Evolutionary conservation across 2,888 invertebrate species (phyloP).

Genomic region (Ditula angustiorana): DNA sequence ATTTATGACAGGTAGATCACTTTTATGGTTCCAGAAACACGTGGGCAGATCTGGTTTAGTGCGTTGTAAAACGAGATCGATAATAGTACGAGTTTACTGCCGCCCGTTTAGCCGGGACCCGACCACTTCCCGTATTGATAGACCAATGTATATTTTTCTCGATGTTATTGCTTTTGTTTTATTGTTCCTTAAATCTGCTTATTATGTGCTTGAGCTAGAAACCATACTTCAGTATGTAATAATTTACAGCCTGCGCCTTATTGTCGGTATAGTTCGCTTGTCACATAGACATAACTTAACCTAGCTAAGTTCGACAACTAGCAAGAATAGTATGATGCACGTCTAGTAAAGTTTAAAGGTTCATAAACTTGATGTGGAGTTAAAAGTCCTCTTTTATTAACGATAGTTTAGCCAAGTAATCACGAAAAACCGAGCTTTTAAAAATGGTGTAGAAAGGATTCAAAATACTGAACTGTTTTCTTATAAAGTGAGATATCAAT

Average conservation of each 20-base stretch:
- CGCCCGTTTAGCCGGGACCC: constrained; percentile 42
- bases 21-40: constrained; percentile 37
- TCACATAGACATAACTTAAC: too few relatives aligned
- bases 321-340: too few relatives aligned
- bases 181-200: background rate
- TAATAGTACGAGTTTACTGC: constrained; percentile 57
- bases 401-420: too few relatives aligned
- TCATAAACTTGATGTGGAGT: too few relatives aligned
- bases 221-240: background rate
- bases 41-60: constrained; percentile 56
- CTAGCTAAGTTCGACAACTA: too few relatives aligned
- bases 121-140: constrained; percentile 21
- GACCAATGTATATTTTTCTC: constrained; percentile 11
- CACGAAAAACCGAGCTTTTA: too few relatives aligned
- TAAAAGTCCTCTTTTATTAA: too few relatives aligned
- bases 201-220: background rate
- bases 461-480: too few relatives aligned
- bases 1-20: constrained; percentile 20
- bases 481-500: background rate
- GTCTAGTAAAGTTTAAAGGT: too few relatives aligned
- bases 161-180: constrained; percentile 7
- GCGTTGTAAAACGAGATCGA: constrained; percentile 60
- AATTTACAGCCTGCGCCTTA: too few relatives aligned
- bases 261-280: too few relatives aligned
- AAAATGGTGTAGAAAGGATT: too few relatives aligned